Percentiles rank a stretch among this genome's conserved stretches.
Conservation (phyloP, 2,888 invertebrate genomes). For the Eueremaeus valkanovi region DNA sequence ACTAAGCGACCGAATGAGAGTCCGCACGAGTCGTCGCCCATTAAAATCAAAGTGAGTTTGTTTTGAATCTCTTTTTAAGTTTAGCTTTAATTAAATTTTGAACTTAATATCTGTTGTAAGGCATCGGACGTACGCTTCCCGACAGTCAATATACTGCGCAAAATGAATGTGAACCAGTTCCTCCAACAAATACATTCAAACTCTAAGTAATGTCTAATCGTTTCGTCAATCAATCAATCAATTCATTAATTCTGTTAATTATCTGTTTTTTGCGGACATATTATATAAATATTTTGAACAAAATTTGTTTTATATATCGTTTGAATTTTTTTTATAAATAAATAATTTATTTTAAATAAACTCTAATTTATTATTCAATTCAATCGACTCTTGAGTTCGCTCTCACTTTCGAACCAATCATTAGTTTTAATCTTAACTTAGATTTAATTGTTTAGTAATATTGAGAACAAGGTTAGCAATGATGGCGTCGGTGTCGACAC, state of each 20-base stretch:
- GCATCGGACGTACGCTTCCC: constrained; percentile 11
- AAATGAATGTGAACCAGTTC: constrained; percentile 24
- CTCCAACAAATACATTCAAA: constrained; percentile 2
- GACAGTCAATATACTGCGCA: constrained; percentile 12
- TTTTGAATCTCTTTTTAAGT: neutral
- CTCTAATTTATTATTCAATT: neutral
- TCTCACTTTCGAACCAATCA: no score
- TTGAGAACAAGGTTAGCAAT: neutral
- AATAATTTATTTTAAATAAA: neutral
- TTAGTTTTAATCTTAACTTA: no score
- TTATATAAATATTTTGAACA: no score
- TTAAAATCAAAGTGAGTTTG: neutral
- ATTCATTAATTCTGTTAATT: no score
- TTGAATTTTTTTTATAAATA: neutral
- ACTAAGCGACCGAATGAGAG: no score
- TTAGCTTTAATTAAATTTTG: neutral
- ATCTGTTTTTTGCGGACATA: no score
- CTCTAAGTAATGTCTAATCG: no score
- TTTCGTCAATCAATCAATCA: no score
- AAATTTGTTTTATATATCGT: neutral
- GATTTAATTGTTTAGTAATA: neutral
- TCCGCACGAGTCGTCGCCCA: neutral
- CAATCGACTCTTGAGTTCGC: no score
- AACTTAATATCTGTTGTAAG: neutral
- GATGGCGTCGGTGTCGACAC: neutral